A percentile compares a stretch with the other conserved stretches of the same genome.
Conservation (phyloP, 2,888 invertebrate genomes). For the Drosophila algonquin region DNA sequence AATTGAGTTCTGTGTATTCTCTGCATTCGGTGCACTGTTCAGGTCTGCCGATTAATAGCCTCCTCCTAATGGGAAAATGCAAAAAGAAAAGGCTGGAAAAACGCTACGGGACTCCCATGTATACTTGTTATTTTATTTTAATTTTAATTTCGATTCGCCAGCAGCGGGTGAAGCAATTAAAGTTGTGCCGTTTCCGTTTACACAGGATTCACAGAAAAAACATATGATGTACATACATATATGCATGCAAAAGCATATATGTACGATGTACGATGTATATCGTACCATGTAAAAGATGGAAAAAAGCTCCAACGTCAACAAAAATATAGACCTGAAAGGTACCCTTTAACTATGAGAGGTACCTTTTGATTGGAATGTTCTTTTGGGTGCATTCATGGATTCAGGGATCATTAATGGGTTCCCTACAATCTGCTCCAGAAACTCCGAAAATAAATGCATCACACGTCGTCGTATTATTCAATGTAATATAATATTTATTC, state of each 20-base stretch:
- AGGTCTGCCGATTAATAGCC: constrained; percentile 31
- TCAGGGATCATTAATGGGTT: too few species aligned
- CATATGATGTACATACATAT: not conserved
- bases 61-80: constrained; percentile 6
- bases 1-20: not conserved
- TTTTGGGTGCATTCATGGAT: too few species aligned
- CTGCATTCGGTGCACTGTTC: constrained; percentile 2
- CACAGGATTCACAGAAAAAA: constrained; percentile 19
- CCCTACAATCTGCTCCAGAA: too few species aligned
- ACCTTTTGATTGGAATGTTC: too few species aligned
- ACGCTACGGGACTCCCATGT: not conserved
- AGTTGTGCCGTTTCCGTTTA: constrained; percentile 37
- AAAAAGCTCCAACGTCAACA: not conserved
- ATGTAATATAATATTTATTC: too few species aligned
- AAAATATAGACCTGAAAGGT: not conserved
- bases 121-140: constrained; percentile 37
- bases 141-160: constrained; percentile 27
- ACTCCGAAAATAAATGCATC: too few species aligned
- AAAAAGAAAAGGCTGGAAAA: constrained; percentile 8
- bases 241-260: not conserved
- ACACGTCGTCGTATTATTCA: too few species aligned
- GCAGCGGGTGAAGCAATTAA: constrained; percentile 40
- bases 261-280: not conserved
- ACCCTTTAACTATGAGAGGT: too few species aligned
- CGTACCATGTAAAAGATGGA: not conserved